Conservation (phyloP, 1,140 invertebrate species). For the Leptinotarsa lineolata region DNA sequence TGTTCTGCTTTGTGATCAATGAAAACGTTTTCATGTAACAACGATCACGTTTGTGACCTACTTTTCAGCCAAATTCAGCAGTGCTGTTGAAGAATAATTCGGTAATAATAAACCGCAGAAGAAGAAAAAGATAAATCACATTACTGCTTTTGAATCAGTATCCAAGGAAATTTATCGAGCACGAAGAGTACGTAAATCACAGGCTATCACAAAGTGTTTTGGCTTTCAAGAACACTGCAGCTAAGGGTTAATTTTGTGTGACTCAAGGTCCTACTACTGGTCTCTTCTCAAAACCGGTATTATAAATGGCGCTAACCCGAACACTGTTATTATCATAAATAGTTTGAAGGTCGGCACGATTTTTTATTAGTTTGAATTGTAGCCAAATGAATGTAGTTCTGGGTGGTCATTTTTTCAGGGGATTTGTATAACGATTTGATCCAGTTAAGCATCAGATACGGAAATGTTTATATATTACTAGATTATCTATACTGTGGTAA, state of each 20-base stretch:
- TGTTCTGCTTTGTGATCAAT: constrained; percentile 8
- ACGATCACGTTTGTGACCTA: constrained; percentile 5
- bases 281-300: neutral
- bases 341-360: neutral
- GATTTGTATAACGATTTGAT: no score
- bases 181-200: neutral
- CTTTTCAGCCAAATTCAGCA: neutral
- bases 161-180: neutral
- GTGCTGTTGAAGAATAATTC: constrained; percentile 3
- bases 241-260: neutral
- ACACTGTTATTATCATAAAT: neutral
- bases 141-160: neutral
- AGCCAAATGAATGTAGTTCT: neutral
- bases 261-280: neutral
- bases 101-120: neutral
- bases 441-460: no score
- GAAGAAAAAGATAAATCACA: constrained; percentile 5
- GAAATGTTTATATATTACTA: no score
- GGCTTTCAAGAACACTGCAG: no score
- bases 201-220: neutral
- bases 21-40: neutral
- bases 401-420: neutral
- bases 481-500: no score
- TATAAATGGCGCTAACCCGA: neutral
- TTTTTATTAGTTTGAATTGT: neutral